These are phyloP conservation scores for Discoglossus pictus DNA, from an alignment of 2,797 vertebrate genomes.

Conservation along the genomic window DNA sequence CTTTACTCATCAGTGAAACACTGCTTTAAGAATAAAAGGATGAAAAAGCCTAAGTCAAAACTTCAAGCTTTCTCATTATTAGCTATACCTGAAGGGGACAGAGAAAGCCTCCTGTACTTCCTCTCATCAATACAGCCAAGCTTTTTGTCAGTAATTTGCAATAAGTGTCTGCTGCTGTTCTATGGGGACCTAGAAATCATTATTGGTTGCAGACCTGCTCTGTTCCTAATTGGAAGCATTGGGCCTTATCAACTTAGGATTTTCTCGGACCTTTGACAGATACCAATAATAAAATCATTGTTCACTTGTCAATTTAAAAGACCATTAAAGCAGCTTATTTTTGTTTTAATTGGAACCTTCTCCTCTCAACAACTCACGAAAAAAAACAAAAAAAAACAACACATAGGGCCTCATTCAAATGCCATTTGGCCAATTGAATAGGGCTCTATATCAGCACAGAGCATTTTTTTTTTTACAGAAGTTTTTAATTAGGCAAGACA, in stretches of 20 bases:
- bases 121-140: constrained; percentile 89
- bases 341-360: constrained; percentile 95
- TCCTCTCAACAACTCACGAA: constrained; percentile 70
- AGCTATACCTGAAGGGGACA: constrained; percentile 87
- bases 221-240: constrained; percentile 98
- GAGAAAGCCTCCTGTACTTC: constrained; percentile 79
- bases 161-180: constrained; percentile 92
- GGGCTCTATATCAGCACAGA: too few species aligned
- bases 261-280: constrained; percentile 98
- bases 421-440: too few species aligned
- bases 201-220: constrained; percentile 89
- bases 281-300: constrained; percentile 99
- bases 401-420: too few species aligned
- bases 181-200: constrained; percentile 93
- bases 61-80: constrained; percentile 75
- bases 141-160: constrained; percentile 99
- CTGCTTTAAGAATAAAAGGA: constrained; percentile 58
- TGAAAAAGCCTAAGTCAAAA: constrained; percentile 60
- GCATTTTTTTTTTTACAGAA: too few species aligned
- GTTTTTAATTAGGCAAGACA: too few species aligned
- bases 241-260: constrained; percentile 98
- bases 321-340: constrained; percentile 95
- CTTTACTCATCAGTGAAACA: constrained; percentile 60
- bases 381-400: constrained; percentile 58
- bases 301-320: constrained; percentile 99